Base-by-base conservation (phyloP, 2,797 vertebrate genomes). In the Sylvilagus floridanus region DNA sequence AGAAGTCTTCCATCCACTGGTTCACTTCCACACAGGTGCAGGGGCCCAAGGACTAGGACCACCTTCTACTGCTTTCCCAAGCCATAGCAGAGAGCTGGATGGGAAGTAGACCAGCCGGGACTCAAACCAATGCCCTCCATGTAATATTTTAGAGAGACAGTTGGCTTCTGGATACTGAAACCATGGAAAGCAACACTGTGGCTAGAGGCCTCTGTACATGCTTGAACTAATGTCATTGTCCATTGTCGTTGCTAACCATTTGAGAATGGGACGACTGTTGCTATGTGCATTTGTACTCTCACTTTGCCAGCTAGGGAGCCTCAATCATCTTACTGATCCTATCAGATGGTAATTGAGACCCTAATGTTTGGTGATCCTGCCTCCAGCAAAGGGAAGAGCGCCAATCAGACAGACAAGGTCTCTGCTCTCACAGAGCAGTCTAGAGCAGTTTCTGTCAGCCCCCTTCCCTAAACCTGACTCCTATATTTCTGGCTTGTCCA, bases 281-380 rank as follows among this genome's bases (percentile, higher is more conserved):
- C 66, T 90, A 60, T 79, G 83, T 11, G 37, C 24, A 50, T 62
- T 76, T 63, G 54, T 76, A 17, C 24, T 92, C 86, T 91, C 7
- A 6, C 50, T 95, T 90, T 65, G 50, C 47, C 66, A 79, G 14
- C 21, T 76, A 17, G 50, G 21, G 28, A 76, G 7, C 47, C 42
- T 63, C n/a, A 68, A 24, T 91, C 32, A 95, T 83, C 62, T 81
- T 69, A 68, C 50, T 87, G 47, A 89, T 81, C 71, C 32, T 6
- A 69, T 21, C 7, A 83, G 5, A 26, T 75, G 75, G 37, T 73
- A 63, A 50, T 10, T 17, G 50, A 94, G 50, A 14, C 50, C 30
- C 21, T 66, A 14, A 62, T 71, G 9, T 60, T 28, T 65, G 50
- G 32, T 65, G 22, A 37, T 30, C 54, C 21, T 79, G 32, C 24